Evolutionary conservation across 2,888 invertebrate genomes (phyloP).

Genomic region (Invenusta paracnida): DNA sequence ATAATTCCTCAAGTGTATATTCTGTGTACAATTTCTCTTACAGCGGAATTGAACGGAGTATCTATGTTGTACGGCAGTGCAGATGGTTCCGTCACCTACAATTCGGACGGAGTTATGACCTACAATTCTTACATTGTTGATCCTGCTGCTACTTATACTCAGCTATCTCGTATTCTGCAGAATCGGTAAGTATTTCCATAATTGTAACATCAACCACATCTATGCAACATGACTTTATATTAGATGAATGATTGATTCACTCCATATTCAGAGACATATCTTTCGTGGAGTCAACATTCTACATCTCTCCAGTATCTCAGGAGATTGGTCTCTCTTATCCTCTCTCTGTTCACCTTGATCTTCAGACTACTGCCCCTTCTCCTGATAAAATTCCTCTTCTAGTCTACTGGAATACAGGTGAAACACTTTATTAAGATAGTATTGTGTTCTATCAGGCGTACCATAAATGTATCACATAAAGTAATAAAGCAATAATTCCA

Average conservation of each 20-base stretch:
- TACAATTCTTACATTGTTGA: not conserved
- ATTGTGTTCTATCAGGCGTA: no score
- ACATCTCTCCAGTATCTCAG: constrained; percentile 1
- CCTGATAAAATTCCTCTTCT: not conserved
- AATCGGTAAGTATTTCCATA: not conserved
- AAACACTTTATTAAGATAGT: not conserved
- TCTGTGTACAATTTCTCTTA: no score
- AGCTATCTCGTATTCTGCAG: not conserved
- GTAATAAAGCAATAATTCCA: no score
- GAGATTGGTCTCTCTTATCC: not conserved
- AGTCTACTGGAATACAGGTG: constrained; percentile 20
- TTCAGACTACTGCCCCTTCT: not conserved
- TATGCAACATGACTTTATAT: no score
- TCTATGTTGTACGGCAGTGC: not conserved
- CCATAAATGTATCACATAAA: no score
- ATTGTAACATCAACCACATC: no score
- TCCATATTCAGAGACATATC: not conserved
- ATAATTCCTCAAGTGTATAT: no score
- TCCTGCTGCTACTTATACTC: not conserved
- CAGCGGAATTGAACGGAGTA: not conserved
- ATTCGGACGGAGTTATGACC: not conserved
- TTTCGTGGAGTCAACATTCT: not conserved
- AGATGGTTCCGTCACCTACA: not conserved
- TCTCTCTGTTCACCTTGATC: not conserved
- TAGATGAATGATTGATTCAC: not conserved